Conservation (phyloP, 2,113 vertebrate genomes). For the Eurystomus gularis region DNA sequence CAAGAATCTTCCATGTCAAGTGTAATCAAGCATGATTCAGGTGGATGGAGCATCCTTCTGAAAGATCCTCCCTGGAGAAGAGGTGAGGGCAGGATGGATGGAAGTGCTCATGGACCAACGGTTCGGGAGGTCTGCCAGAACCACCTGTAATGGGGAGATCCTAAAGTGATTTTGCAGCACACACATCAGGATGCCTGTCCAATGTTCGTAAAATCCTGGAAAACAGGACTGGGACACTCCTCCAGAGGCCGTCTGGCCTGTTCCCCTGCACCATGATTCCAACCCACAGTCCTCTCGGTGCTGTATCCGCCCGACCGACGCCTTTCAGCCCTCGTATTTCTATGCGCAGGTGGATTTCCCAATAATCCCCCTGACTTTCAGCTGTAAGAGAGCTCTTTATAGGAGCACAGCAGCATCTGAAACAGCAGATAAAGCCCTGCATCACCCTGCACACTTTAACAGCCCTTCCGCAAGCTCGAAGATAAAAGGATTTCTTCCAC, state of each 20-base stretch:
- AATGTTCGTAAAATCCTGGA: background rate
- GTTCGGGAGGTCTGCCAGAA: background rate
- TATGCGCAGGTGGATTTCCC: background rate
- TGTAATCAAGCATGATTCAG: too few relatives aligned
- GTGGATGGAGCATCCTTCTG: background rate
- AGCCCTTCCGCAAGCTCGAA: background rate
- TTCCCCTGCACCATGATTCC: background rate
- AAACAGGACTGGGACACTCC: background rate
- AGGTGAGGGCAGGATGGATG: background rate
- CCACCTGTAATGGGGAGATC: background rate
- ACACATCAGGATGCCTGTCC: background rate
- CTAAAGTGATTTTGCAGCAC: background rate
- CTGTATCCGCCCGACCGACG: background rate
- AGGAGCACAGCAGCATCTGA: background rate
- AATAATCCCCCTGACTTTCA: background rate
- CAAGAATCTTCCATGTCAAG: background rate
- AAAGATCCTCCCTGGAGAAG: background rate
- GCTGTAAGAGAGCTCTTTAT: background rate
- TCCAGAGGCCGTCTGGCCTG: background rate
- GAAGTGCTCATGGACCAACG: background rate
- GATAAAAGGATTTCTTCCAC: background rate
- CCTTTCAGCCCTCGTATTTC: background rate
- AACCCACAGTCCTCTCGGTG: background rate
- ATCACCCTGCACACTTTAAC: background rate
- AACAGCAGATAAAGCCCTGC: background rate